Base-by-base conservation (phyloP, 2,888 invertebrate species). In the Drosophila ochracea region DNA sequence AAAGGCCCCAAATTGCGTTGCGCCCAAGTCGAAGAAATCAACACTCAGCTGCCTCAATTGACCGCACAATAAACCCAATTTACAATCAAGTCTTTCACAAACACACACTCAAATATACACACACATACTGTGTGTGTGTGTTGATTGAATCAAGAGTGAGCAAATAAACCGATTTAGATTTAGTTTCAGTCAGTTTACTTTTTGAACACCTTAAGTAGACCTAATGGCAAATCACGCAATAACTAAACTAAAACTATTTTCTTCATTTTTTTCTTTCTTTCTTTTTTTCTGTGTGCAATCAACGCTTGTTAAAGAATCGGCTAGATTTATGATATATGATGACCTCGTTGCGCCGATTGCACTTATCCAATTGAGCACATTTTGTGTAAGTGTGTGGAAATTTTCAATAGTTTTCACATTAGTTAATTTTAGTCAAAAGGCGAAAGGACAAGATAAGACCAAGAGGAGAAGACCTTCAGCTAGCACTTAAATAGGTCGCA, bases 121-220 rank as follows among this genome's bases (percentile, higher is more conserved):
- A 47, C 21, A 47, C 47, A 47, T 11, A 43, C 11, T 3, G 41
- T 33, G 35, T 39, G 30, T 66, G 58, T 53, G 58, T 76, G 58
- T 82, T 89, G 80, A 89, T 82, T 90, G 79, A 87, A 89, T 90
- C 90, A 83, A 88, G 86, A 69, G 76, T 10, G 55, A 53, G 76
- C 57, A 67, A 76, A 83, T 86, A 78, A 82, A 83, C 73, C 68
- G 74, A 78, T 82, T 84, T 73, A 80, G 82, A 83, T 82, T 84
- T 80, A 71, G 76, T 76, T 74, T 39, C 10, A 25, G 28, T 30
- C 4, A 33, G 16, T 25, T 28, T 37, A 25, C 37, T 39, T 39
- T 28, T 75, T 76, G 64, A 82, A 86, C 89, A 89, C 85, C 87
- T 89, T 80, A 85, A 89, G 86, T 76, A 86, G 81, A 69, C 58